Evolutionary conservation across 1,140 invertebrate genomes (phyloP).

Genomic region (Pararge aegeria): DNA sequence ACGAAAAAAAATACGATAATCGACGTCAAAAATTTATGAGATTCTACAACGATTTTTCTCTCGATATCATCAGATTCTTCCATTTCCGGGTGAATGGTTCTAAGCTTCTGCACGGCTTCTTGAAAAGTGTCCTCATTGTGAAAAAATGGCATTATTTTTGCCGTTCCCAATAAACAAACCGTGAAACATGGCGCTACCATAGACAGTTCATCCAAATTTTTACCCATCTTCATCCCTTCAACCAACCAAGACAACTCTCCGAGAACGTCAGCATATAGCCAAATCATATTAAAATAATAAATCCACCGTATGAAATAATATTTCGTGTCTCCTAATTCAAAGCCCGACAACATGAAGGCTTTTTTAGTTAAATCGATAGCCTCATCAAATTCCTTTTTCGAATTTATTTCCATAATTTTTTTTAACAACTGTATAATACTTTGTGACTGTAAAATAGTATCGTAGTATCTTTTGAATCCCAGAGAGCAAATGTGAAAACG

Average conservation of each 20-base stretch:
- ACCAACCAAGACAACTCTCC: conserved; percentile 39
- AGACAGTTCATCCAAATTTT: conserved; percentile 39
- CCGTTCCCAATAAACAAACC: conserved; percentile 35
- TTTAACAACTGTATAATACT: neutral
- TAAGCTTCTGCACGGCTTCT: conserved; percentile 31
- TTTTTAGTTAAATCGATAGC: conserved; percentile 18
- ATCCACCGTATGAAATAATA: conserved; percentile 2
- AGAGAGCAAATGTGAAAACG: conserved; percentile 7
- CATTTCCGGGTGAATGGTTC: conserved; percentile 29
- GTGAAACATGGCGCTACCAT: conserved; percentile 38
- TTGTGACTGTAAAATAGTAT: neutral
- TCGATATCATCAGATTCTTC: conserved; percentile 6
- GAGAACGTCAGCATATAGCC: conserved; percentile 36
- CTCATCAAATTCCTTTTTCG: conserved; percentile 15
- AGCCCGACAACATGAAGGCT: conserved; percentile 9
- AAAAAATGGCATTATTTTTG: conserved; percentile 33
- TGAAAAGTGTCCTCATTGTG: conserved; percentile 28
- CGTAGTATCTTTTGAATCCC: neutral
- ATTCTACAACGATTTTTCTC: conserved; percentile 12
- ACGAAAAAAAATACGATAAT: conserved; percentile 19
- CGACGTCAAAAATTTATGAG: conserved; percentile 25
- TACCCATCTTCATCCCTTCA: conserved; percentile 32
- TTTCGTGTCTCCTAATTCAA: conserved; percentile 11
- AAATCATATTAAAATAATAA: conserved; percentile 37
- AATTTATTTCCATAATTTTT: neutral